Percentiles rank a stretch among this genome's conserved stretches.
These are phyloP conservation scores for Sebastes kiyomatsui DNA, from an alignment of 2,797 vertebrate species.

Conservation along the genomic window DNA sequence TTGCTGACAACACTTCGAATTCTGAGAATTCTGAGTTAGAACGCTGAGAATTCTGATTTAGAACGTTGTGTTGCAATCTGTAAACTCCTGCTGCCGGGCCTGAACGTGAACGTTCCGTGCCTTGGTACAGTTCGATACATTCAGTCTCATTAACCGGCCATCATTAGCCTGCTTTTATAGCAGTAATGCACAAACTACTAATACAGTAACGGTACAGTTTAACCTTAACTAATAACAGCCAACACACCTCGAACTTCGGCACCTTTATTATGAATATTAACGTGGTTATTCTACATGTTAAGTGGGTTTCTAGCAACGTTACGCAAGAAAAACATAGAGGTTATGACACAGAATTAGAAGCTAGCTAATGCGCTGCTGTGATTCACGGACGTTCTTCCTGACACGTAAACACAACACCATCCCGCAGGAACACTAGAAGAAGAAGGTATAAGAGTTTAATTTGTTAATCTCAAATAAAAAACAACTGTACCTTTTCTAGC, in stretches of 20 bases:
- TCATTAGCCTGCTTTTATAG: background rate
- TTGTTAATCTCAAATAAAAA: background rate
- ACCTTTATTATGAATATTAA: background rate
- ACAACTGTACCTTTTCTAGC: slow-evolving; percentile 42
- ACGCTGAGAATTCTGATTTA: slow-evolving; percentile 50
- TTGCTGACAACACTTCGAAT: slow-evolving; percentile 22
- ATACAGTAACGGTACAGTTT: background rate
- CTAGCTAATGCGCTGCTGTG: background rate
- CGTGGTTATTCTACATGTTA: background rate
- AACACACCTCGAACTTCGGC: background rate
- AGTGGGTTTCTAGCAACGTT: background rate
- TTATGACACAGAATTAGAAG: background rate
- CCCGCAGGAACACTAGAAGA: background rate
- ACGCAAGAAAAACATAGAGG: background rate
- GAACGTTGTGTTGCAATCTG: slow-evolving; percentile 50
- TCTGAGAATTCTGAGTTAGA: slow-evolving; percentile 43
- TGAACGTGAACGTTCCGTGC: background rate
- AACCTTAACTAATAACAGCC: too few relatives aligned
- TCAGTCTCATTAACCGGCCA: background rate
- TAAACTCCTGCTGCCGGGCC: slow-evolving; percentile 8
- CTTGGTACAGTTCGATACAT: background rate
- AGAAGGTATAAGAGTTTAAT: background rate
- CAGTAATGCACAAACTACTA: background rate
- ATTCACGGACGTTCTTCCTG: background rate
- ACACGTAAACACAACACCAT: slow-evolving; percentile 12